These are phyloP conservation scores for Nasonia giraulti DNA, from an alignment of 1,140 invertebrate species.

Conservation along the genomic window DNA sequence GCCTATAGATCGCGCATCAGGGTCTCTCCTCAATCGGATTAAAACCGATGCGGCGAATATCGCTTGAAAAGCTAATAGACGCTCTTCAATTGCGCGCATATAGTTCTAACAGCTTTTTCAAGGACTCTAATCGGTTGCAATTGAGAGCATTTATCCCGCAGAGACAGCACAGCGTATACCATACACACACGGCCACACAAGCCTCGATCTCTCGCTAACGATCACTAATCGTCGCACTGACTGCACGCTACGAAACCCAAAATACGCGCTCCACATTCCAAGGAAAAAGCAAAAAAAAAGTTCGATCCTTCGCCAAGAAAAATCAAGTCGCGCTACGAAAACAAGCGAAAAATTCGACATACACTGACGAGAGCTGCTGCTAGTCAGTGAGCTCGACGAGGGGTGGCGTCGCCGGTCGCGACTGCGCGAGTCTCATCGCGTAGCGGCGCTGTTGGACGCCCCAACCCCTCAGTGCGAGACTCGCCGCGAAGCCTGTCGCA, in stretches of 20 bases:
- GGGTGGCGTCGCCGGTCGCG: conserved; percentile 12
- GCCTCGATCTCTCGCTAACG: too few species aligned
- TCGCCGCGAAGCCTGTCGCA: conserved; percentile 13
- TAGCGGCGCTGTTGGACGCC: neutral
- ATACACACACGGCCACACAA: too few species aligned
- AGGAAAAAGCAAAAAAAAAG: neutral
- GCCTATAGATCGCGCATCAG: too few species aligned
- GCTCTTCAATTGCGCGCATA: neutral
- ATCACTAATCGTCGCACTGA: too few species aligned
- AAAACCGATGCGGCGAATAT: too few species aligned
- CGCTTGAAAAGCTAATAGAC: too few species aligned
- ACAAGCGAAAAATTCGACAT: neutral
- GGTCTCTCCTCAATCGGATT: too few species aligned
- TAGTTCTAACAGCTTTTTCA: neutral
- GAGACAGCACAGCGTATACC: too few species aligned
- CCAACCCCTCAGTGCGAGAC: conserved; percentile 23
- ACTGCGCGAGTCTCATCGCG: neutral
- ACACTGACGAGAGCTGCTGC: neutral
- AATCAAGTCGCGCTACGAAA: neutral
- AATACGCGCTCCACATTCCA: neutral
- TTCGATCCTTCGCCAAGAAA: too few species aligned
- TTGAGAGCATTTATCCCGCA: neutral
- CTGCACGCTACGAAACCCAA: too few species aligned
- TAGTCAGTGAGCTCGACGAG: conserved; percentile 32
- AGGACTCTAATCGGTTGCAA: neutral